Conservation (phyloP, 2,797 vertebrate genomes). For the Numenius phaeopus region DNA sequence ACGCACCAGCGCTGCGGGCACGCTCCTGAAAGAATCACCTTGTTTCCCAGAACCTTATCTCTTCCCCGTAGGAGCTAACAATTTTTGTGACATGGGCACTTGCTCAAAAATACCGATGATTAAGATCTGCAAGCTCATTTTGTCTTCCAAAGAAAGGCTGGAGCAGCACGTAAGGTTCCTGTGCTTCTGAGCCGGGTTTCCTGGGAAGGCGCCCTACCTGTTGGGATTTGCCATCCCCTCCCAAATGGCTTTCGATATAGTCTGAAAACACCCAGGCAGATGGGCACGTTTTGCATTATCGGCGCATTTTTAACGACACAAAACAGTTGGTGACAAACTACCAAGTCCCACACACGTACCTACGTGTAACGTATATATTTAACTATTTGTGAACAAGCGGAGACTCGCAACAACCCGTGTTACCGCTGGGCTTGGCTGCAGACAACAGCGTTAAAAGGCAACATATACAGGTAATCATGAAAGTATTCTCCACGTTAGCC, state of each 20-base stretch:
- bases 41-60: slow-evolving; percentile 45
- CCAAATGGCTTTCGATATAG: too few species aligned
- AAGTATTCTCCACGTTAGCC: neutral
- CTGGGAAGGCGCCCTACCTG: neutral
- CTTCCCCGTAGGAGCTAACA: neutral
- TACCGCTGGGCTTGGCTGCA: neutral
- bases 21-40: neutral
- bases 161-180: neutral
- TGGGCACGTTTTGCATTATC: neutral
- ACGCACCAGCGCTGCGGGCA: neutral
- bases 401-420: neutral
- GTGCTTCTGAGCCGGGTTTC: neutral
- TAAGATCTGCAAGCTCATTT: slow-evolving; percentile 52
- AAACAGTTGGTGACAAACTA: neutral
- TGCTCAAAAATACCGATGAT: slow-evolving; percentile 43
- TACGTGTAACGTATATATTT: neutral
- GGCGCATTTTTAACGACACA: neutral
- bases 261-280: neutral
- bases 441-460: neutral
- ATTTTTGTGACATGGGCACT: neutral
- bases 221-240: neutral
- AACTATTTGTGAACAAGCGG: neutral
- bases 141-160: neutral
- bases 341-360: too few species aligned
- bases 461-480: neutral